Base-by-base conservation (phyloP, 2,888 invertebrate species). In the Cepaea hortensis region DNA sequence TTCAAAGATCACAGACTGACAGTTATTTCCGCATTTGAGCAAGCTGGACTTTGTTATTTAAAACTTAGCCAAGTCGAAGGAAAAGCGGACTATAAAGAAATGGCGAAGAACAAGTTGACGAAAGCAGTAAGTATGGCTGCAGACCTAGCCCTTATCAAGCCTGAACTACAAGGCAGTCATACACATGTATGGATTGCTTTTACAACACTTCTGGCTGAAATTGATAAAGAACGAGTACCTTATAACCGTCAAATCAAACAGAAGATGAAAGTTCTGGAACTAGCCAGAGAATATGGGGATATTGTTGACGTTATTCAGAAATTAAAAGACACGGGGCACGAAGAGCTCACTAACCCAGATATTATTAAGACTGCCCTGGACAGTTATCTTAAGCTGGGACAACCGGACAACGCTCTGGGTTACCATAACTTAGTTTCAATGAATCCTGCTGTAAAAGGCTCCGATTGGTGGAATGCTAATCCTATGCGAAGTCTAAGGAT, bases 51-150 rank as follows among this genome's bases (percentile, higher is more conserved):
- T 6, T 83, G 83, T 23, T 73, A 70, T 46, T 35, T 72, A 35
- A 15, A 83, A n/a, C 61, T 79, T 15, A 7, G 6, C 11, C 20
- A 55, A 11, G 20, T 20, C 3, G 79, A 79, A 13, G 23, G 9
- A 55, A 20, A n/a, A 3, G 48, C 9, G 11, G 55, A 23, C 2
- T 65, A 70, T n/a, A 20, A 70, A 46, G 50, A 70, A 68, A 46
- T 68, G 50, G 48, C 18, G 6, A 70, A 23, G 5, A 23, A 72
- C 4, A 72, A 55, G 23, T 18, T 73, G 35, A 13, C n/a, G 18
- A 48, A 73, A 73, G 83, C 83, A 5, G 83, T 83, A 11, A 83
- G 50, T n/a, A 9, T 23, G 5, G 83, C 83, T n/a, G 73, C 62
- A 35, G 61, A 50, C 5, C 23, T 83, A n/a, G 73, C 61, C 35